Percentiles rank a stretch among this genome's conserved stretches.
These are phyloP conservation scores for Oedothorax gibbosus DNA, from an alignment of 1,140 invertebrate genomes.

Conservation along the genomic window DNA sequence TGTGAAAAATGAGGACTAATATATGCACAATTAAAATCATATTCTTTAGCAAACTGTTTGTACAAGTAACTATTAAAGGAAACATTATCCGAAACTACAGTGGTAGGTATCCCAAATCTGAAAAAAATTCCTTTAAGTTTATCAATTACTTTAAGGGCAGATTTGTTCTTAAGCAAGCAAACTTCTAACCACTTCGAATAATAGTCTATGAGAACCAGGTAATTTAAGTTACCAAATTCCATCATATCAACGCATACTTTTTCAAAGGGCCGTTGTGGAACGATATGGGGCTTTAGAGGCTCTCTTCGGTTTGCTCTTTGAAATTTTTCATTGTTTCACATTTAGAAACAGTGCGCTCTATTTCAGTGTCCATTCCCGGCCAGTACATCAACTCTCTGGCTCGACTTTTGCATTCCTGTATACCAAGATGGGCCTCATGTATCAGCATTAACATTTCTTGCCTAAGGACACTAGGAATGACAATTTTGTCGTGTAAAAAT, in stretches of 20 bases:
- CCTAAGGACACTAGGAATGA: slow-evolving; percentile 63
- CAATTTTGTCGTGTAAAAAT: neutral
- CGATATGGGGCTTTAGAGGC: slow-evolving; percentile 19
- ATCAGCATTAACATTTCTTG: slow-evolving; percentile 63
- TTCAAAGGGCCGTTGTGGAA: slow-evolving; percentile 12
- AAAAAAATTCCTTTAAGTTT: slow-evolving; percentile 17
- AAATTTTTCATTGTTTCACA: slow-evolving; percentile 32
- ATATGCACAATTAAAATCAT: neutral
- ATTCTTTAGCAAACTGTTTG: slow-evolving; percentile 2
- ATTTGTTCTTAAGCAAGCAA: neutral
- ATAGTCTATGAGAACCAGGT: slow-evolving; percentile 7
- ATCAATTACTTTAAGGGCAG: neutral
- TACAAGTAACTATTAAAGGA: slow-evolving; percentile 3
- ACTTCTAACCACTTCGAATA: slow-evolving; percentile 1
- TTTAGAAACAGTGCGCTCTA: slow-evolving; percentile 5
- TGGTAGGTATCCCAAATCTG: slow-evolving; percentile 21
- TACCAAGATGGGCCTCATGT: slow-evolving; percentile 57
- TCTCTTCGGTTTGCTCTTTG: neutral
- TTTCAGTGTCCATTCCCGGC: neutral
- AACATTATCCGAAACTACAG: neutral
- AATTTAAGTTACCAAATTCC: slow-evolving; percentile 1
- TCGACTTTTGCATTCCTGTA: neutral
- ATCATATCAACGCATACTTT: slow-evolving; percentile 20
- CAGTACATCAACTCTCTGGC: slow-evolving; percentile 16
- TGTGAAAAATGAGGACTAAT: neutral